phyloP scores from a whole-genome alignment of 1,140 invertebrate species.

The Ptiloglossa arizonensis region DNA sequence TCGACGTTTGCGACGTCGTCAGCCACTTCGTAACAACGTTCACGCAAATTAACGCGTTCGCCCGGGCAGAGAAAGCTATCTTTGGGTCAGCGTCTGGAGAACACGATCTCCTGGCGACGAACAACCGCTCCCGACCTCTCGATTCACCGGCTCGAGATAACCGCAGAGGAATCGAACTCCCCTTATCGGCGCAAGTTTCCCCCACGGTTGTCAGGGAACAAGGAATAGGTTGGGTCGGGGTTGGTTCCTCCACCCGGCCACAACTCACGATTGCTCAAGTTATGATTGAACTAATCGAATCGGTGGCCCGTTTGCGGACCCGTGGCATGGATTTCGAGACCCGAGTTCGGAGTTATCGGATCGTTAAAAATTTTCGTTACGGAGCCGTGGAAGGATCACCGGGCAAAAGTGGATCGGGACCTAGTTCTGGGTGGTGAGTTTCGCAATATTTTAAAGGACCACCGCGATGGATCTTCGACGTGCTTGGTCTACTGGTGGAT shows the following conservation, averaged over 20 bases:
- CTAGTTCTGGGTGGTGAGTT: background rate
- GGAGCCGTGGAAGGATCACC: background rate
- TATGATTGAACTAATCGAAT: conserved; percentile 48
- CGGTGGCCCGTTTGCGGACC: background rate
- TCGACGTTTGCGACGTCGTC: too few species aligned
- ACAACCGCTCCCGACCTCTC: background rate
- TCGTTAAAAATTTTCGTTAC: conserved; percentile 14
- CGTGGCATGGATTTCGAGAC: background rate
- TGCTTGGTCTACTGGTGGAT: background rate
- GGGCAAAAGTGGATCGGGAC: background rate
- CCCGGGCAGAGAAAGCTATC: too few species aligned
- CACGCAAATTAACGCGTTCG: too few species aligned
- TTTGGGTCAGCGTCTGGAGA: background rate
- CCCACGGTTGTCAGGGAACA: conserved; percentile 6
- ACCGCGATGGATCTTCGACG: background rate
- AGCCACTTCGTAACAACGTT: too few species aligned
- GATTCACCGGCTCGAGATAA: conserved; percentile 23
- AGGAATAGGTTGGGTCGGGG: background rate
- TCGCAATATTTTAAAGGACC: too few species aligned
- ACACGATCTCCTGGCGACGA: conserved; percentile 10
- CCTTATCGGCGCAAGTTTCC: conserved; percentile 40
- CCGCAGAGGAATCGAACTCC: conserved; percentile 26
- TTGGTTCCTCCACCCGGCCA: background rate
- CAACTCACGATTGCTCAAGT: conserved; percentile 27
- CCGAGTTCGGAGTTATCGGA: background rate